Conservation (phyloP, 2,797 vertebrate species). For the Eremophila alpestris region DNA sequence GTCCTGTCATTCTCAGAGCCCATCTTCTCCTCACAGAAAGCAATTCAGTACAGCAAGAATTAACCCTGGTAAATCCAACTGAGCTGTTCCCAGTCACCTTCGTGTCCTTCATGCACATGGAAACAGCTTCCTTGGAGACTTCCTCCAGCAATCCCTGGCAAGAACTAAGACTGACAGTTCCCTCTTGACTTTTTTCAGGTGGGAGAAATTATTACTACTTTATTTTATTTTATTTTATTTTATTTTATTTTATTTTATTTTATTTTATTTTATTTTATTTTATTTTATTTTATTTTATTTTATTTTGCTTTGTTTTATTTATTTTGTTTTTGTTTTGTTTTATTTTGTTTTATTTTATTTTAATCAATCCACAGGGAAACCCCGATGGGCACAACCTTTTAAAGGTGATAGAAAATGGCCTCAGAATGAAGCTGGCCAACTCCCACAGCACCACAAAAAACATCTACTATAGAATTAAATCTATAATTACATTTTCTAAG, state of each 20-base stretch:
- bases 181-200: not conserved
- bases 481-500: constrained; percentile 36
- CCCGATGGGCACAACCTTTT: not conserved
- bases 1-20: not conserved
- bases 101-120: fast-evolving
- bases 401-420: not conserved
- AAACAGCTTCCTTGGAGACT: not conserved
- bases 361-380: not conserved
- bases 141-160: not conserved
- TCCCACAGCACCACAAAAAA: not conserved
- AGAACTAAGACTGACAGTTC: not conserved
- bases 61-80: not conserved
- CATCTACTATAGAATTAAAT: not conserved
- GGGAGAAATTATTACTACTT: not conserved
- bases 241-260: not conserved
- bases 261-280: not conserved
- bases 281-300: not conserved
- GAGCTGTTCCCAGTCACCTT: not conserved
- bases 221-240: not conserved
- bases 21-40: not conserved
- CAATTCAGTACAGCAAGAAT: not conserved
- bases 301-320: not conserved
- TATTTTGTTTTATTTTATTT: not conserved
- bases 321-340: not conserved
- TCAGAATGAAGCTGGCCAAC: not conserved